Base-by-base conservation (phyloP, 2,888 invertebrate species). In the Drosophila helvetica region DNA sequence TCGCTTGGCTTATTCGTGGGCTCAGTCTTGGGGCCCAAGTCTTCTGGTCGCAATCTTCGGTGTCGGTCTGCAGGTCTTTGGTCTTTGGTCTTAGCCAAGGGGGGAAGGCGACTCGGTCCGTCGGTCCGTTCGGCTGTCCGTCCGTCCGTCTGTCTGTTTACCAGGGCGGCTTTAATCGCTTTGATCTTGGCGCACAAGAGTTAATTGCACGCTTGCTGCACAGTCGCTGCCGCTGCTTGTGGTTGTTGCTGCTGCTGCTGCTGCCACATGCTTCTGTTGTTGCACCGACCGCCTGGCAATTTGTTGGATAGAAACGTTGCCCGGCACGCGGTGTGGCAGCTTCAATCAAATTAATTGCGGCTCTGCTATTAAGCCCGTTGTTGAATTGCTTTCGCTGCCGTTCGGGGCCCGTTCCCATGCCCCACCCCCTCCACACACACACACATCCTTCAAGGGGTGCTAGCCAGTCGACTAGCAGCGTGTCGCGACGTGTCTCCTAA, bases 271-370 rank as follows among this genome's bases (percentile, higher is more conserved):
- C 45, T 67, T 47, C 30, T 65, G 53, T 48, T 55, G 53, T 63
- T 25, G 33, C 52, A 33, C 27, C 47, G 50, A 59, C 73, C 64
- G 79, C 60, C 70, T 65, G 72, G 86, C 83, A 87, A 87, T 83
- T 83, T 83, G 85, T 84, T 71, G 74, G 68, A 80, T 89, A 83
- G 86, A 81, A 87, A 75, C 78, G 79, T 80, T 78, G 82, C 70
- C 74, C 74, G 80, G 77, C 87, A 78, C 75, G 81, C 89, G 82
- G 88, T 87, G 90, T 90, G 91, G 90, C 90, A 87, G 90, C 89
- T 90, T 90, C 90, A 90, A 90, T 91, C 90, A 90, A 90, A 90
- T 91, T 91, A 91, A 90, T 91, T 90, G 88, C 75, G 61, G 43
- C 55, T 43, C 25, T 25, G 30, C 51, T 50, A 61, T 51, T 33